phyloP scores from a whole-genome alignment of 2,888 invertebrate genomes.

The Sphaeridia pumilis region DNA sequence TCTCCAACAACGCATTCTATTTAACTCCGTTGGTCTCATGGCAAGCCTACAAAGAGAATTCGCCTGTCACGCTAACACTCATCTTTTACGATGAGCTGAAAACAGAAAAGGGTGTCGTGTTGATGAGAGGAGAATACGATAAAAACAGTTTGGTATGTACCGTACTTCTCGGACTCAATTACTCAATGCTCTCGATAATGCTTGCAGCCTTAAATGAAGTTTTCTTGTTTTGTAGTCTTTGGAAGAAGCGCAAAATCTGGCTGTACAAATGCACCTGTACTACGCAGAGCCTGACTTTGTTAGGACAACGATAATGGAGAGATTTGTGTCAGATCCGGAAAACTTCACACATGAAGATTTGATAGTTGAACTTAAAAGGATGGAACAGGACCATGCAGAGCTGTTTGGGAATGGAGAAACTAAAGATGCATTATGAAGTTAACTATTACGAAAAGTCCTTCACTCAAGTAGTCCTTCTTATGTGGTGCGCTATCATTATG shows the following conservation, averaged over 20 bases:
- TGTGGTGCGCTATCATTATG: too few species aligned
- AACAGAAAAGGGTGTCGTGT: conserved; percentile 57
- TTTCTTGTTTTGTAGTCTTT: conserved; percentile 47
- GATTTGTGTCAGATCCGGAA: conserved; percentile 58
- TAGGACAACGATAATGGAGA: conserved; percentile 52
- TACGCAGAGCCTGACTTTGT: conserved; percentile 55
- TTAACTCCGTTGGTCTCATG: conserved; percentile 75
- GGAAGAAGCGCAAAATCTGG: conserved; percentile 72
- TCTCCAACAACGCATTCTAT: conserved; percentile 57
- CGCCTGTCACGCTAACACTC: conserved; percentile 72
- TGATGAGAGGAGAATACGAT: conserved; percentile 80
- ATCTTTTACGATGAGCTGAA: conserved; percentile 64
- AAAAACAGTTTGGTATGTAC: conserved; percentile 51
- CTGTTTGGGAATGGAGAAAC: too few species aligned
- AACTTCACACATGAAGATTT: conserved; percentile 72
- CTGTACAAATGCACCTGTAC: conserved; percentile 74
- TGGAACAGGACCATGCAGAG: conserved; percentile 15
- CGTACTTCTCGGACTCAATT: neutral
- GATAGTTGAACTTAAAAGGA: conserved; percentile 47
- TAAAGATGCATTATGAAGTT: too few species aligned
- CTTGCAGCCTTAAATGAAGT: too few species aligned
- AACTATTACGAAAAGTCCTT: too few species aligned
- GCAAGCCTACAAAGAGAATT: conserved; percentile 76
- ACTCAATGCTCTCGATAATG: neutral
- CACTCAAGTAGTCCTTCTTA: too few species aligned